These are phyloP conservation scores for Opisthocomus hoazin DNA, from an alignment of 2,113 vertebrate species.

Conservation along the genomic window DNA sequence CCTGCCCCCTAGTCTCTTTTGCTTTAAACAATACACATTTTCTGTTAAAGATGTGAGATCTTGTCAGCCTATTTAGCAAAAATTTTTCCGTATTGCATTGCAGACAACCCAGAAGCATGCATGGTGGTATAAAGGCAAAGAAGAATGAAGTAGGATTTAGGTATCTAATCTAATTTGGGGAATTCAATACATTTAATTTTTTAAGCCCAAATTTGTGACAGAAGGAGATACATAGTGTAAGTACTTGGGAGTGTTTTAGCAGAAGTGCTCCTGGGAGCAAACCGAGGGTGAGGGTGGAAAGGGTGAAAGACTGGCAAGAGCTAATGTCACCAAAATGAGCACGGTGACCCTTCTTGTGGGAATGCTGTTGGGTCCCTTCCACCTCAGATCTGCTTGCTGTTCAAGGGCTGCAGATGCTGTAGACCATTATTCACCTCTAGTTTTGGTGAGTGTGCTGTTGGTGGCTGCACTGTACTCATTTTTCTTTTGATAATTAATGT, in stretches of 20 bases:
- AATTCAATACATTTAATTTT: not conserved
- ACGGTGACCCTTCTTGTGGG: rapidly evolving
- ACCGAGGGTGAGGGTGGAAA: not conserved
- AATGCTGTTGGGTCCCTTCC: not conserved
- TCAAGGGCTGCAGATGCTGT: not conserved
- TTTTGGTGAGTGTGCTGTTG: not conserved
- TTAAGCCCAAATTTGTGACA: not conserved
- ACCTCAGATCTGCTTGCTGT: not conserved
- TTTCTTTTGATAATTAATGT: not conserved
- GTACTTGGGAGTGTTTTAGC: not conserved
- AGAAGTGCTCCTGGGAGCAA: not conserved
- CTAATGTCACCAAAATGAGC: not conserved
- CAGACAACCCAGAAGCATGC: not conserved
- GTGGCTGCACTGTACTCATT: not conserved
- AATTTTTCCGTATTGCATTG: not conserved
- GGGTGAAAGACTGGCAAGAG: not conserved
- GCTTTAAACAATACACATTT: not conserved
- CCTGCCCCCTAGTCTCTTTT: not conserved
- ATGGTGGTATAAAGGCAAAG: not conserved
- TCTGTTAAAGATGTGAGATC: not conserved
- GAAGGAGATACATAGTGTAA: not conserved
- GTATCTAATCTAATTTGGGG: not conserved
- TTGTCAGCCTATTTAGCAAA: not conserved
- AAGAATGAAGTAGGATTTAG: not conserved
- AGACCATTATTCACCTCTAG: not conserved